A percentile compares a stretch with the other conserved stretches of the same genome.
Conservation (phyloP, 2,113 vertebrate genomes). For the Serilophus lunatus region DNA sequence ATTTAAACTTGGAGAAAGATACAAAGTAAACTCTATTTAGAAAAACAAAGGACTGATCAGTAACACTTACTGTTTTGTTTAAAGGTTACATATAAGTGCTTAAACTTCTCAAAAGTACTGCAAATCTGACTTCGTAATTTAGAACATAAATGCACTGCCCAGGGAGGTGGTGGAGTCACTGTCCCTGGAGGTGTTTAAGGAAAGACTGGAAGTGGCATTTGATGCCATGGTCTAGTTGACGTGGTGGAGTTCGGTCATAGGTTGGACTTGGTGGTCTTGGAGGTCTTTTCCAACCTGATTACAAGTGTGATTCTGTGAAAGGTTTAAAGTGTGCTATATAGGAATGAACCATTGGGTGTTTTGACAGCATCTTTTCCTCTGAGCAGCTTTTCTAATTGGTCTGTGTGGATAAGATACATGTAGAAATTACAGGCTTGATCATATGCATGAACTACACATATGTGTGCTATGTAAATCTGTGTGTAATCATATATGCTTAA, state of each 20-base stretch:
- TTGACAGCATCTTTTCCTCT: neutral
- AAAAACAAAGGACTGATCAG: neutral
- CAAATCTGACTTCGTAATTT: neutral
- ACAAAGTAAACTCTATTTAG: neutral
- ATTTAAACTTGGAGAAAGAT: neutral
- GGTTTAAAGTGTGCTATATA: neutral
- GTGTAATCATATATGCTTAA: neutral
- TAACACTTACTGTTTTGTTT: neutral
- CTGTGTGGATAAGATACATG: neutral
- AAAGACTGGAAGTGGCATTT: too few species aligned
- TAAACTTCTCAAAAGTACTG: neutral
- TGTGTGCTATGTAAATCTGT: neutral
- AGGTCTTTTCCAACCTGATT: rapidly evolving
- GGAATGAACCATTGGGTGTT: neutral
- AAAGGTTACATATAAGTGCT: neutral
- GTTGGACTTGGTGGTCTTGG: too few species aligned
- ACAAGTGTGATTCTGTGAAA: neutral
- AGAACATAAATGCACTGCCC: neutral
- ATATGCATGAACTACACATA: neutral
- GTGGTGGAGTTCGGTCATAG: too few species aligned
- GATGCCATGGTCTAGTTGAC: too few species aligned
- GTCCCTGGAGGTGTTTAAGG: too few species aligned
- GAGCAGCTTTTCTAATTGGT: neutral
- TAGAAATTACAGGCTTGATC: neutral
- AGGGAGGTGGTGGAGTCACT: neutral